Evolutionary conservation across 2,888 invertebrate species (phyloP), one percentile per base, ranked within the genome.

Genomic region (Ceraclea dissimilis): DNA sequence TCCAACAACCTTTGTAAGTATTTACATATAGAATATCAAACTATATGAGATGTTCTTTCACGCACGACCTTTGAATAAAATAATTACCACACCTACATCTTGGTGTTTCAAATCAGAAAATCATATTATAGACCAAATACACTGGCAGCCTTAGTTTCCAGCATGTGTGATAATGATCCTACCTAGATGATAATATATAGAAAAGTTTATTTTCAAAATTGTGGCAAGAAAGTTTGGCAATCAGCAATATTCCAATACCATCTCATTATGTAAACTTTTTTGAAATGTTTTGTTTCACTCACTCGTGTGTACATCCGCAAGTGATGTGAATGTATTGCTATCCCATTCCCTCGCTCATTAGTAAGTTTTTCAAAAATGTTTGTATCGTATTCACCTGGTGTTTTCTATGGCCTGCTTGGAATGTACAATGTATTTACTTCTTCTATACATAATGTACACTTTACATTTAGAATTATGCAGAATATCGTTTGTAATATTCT

Each of bases 1-100:
- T 2, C 61, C 61, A 18, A 50, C 59, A 6, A 48, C 57, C 18
- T 61, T 61, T 34, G 61, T 61, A 31, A 61, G 61, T 60, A 31
- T 31, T 31, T 31, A 8, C 11, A 31, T 11, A 11, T 31, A 8
- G 31, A 31, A 31, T 31, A 31, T 31, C 11, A 11, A 8, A 11
- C 11, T 31, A 31, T 31, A 31, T 8, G 11, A 31, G 31, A 8
- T 31, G 31, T 31, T 6, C 11, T 31, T 6, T 31, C 11, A 31
- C 8, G 31, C 11, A 31, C 31, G 11, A 8, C 6, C 31, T 6
- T 31, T 31, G 11, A 31, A 8, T 31, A 31, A 11, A 31, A 31
- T 31, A 6, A 11, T 11, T 31, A 8, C 31, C n/a, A n/a, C n/a
- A n/a, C n/a, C n/a, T n/a, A n/a, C n/a, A n/a, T n/a, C n/a, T n/a